A percentile compares a stretch with the other conserved stretches of the same genome.
These are phyloP conservation scores for Hippocampus barbouri DNA, from an alignment of 2,113 vertebrate genomes.

Conservation along the genomic window DNA sequence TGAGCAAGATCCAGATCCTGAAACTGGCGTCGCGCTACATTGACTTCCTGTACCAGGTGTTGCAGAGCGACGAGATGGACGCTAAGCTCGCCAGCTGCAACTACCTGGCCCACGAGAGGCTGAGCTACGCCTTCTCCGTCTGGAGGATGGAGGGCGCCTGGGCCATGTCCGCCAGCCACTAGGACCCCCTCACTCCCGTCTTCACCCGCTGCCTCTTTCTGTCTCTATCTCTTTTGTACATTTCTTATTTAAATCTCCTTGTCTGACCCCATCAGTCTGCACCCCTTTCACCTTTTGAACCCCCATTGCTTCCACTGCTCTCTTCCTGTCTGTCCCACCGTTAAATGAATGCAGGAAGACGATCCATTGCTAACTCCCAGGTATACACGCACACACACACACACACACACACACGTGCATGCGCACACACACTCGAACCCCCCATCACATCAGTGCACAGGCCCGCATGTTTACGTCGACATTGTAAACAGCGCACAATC, in stretches of 20 bases:
- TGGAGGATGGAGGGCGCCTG: slow-evolving; percentile 92
- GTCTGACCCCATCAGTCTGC: slow-evolving; percentile 10
- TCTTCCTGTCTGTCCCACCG: slow-evolving; percentile 36
- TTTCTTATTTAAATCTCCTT: slow-evolving; percentile 5
- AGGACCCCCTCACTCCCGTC: slow-evolving; percentile 51
- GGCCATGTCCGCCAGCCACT: slow-evolving; percentile 85
- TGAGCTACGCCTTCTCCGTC: slow-evolving; percentile 87
- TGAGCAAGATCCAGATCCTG: slow-evolving; percentile 89
- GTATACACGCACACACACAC: slow-evolving; percentile 37
- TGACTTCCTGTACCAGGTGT: slow-evolving; percentile 86
- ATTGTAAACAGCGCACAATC: background rate
- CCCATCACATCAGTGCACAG: slow-evolving; percentile 4
- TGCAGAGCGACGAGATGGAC: slow-evolving; percentile 86
- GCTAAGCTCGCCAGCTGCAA: slow-evolving; percentile 84
- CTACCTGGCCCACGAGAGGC: slow-evolving; percentile 84
- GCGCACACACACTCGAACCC: background rate
- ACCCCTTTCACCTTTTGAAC: background rate
- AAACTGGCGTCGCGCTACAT: slow-evolving; percentile 87
- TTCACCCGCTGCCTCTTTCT: slow-evolving; percentile 38
- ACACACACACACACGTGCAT: slow-evolving; percentile 3
- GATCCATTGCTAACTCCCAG: slow-evolving; percentile 46
- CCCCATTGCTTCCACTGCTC: slow-evolving; percentile 8
- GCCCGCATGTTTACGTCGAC: background rate
- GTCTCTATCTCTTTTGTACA: slow-evolving; percentile 29
- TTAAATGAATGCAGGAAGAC: slow-evolving; percentile 47